Evolutionary conservation across 2,113 vertebrate genomes (phyloP), one percentile per base, ranked within the genome.

Genomic region (Lagopus leucura): DNA sequence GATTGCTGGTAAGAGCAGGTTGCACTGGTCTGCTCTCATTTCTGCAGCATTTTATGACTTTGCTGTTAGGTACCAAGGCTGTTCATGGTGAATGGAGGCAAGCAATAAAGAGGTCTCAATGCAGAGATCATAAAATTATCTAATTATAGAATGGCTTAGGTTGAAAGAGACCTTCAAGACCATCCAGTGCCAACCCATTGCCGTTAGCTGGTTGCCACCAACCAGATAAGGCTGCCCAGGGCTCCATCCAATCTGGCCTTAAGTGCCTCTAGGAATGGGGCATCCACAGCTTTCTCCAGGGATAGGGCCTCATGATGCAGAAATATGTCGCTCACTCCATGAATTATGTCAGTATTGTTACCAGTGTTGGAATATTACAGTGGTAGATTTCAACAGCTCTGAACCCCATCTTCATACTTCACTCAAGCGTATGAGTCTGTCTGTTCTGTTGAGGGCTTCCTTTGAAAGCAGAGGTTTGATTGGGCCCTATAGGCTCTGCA

Each of bases 271-370:
- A 54, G 52, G 52, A 28, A 54, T 54, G 52, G 27, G 27, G 15
- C 14, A 54, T 17, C 27, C 52, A 28, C 52, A 54, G 52, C 27
- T 54, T 54, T 28, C 52, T 65, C 15, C 13, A n/a, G 45, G 20
- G 64, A 48, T 1, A 82, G 40, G 43, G 5, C 13, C 45, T 76
- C 5, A 1, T 6, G 15, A 3, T 63, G 30, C 36, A 63, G 66
- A 27, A 91, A 14, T 0, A 0, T 17, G 5, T 66, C 60, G 69
- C 58, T 82, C 2, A 20, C 32, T 24, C 1, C 1, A 1, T 64
- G 43, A n/a, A 43, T 61, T 30, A 18, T 87, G 21, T 60, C 38
- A 30, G 42, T 81, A 19, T 82, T 70, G 9, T 78, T 76, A 21
- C 20, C 4, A 7, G 16, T 25, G 30, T 14, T 95, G 60, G 6